Evolutionary conservation across 2,797 vertebrate genomes (phyloP), one percentile per base, ranked within the genome.

Genomic region (Ctenochaetus hawaiiensis): DNA sequence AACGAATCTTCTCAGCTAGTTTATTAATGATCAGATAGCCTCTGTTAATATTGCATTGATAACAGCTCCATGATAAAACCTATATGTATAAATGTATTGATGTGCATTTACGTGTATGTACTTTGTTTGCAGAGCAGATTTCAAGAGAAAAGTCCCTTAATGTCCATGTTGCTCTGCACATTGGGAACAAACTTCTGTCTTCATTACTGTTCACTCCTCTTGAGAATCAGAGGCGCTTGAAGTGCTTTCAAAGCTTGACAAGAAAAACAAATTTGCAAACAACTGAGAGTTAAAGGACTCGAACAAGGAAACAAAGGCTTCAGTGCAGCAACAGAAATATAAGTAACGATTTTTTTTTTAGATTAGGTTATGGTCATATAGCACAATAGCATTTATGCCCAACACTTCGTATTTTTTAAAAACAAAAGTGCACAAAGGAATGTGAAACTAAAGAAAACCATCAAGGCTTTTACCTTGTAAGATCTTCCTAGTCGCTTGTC

Each of bases 41-140:
- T 22, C 5, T 13, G 72, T 69, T 26, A 12, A 64, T 60, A 39
- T 4, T 51, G 44, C 0, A 75, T 56, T 37, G 26, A 79, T 59
- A 74, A 69, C 69, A 17, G 61, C 61, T 77, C 23, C 5, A 9
- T 59, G 45, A 48, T 9, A 20, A 64, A 63, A 23, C 1, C 0
- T 43, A 22, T 58, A 22, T 89, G 54, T 86, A 83, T 44, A 84
- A 67, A 84, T 86, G 80, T 83, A 82, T 48, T 84, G 77, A 86
- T 48, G 68, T 37, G 75, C 62, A 72, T 81, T 57, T 63, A 57
- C 37, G 43, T 39, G 10, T 53, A 59, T 69, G 45, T 61, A 10
- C 44, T 59, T 17, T 1, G 69, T 75, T 37, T 54, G 71, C 70
- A 74, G 70, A 79, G 78, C 72, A 85, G 77, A 85, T 88, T 81